These are phyloP conservation scores for Semicossyphus pulcher DNA, from an alignment of 2,113 vertebrate genomes.

Conservation along the genomic window DNA sequence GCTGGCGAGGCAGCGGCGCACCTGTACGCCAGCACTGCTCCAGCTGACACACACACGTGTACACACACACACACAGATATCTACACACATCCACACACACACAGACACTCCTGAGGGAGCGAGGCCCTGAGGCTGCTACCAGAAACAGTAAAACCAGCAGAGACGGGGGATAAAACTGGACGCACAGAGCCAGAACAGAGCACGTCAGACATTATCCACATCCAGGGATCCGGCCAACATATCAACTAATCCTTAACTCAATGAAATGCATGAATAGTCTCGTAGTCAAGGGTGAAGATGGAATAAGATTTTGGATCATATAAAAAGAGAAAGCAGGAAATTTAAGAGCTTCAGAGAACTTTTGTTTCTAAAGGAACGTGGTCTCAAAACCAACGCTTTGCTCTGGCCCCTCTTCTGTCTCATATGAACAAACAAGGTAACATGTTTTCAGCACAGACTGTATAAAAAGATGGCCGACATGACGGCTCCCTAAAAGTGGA, in stretches of 20 bases:
- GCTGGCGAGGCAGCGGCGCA: conserved; percentile 78
- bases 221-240: neutral
- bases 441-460: no score
- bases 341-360: no score
- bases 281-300: no score
- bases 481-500: no score
- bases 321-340: no score
- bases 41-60: conserved; percentile 17
- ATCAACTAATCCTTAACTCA: neutral
- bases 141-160: conserved; percentile 41
- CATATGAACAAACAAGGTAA: no score
- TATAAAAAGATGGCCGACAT: no score
- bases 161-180: conserved; percentile 24
- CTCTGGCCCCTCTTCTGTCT: no score
- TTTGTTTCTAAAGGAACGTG: no score
- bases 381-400: no score
- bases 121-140: conserved; percentile 37
- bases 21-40: conserved; percentile 74
- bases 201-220: neutral
- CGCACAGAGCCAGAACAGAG: neutral
- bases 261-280: neutral
- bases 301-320: no score
- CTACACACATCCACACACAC: conserved; percentile 4
- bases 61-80: conserved; percentile 26
- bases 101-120: conserved; percentile 50